Evolutionary conservation across 2,888 invertebrate genomes (phyloP).

Genomic region (Platypus cylindrus): DNA sequence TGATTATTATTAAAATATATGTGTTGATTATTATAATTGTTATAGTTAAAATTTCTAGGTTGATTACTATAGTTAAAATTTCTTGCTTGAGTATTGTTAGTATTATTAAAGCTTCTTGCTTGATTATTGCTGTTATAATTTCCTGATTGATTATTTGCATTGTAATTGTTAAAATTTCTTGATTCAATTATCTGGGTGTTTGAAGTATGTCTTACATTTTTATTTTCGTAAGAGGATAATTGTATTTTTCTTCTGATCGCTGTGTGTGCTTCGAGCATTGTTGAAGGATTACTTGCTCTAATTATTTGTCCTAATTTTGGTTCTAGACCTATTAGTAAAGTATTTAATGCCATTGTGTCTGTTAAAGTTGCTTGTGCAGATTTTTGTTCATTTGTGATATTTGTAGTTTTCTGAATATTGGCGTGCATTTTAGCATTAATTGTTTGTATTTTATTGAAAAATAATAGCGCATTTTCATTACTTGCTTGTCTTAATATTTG

Average conservation of each 20-base stretch:
- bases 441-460: conserved; percentile 6
- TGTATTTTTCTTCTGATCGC: conserved; percentile 2
- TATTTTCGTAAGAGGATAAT: conserved; percentile 1
- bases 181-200: too few species aligned
- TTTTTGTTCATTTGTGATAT: conserved; percentile 4
- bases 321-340: conserved; percentile 9
- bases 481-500: conserved; percentile 5
- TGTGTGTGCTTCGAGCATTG: conserved; percentile 1
- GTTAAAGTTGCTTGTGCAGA: conserved; percentile 5
- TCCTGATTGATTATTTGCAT: too few species aligned
- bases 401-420: conserved; percentile 4
- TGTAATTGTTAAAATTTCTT: too few species aligned
- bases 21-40: too few species aligned
- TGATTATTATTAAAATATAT: too few species aligned
- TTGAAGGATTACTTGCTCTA: conserved; percentile 4
- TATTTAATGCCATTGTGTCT: conserved; percentile 5
- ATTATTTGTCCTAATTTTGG: conserved; percentile 7
- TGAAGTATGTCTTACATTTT: too few species aligned
- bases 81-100: too few species aligned
- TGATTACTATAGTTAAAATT: too few species aligned
- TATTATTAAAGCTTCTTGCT: too few species aligned
- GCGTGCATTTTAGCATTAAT: conserved; percentile 9
- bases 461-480: conserved; percentile 6
- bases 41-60: too few species aligned
- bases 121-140: too few species aligned